Evolutionary conservation across 2,113 vertebrate genomes (phyloP), one percentile per base, ranked within the genome.

Genomic region (Harpagus bidentatus): DNA sequence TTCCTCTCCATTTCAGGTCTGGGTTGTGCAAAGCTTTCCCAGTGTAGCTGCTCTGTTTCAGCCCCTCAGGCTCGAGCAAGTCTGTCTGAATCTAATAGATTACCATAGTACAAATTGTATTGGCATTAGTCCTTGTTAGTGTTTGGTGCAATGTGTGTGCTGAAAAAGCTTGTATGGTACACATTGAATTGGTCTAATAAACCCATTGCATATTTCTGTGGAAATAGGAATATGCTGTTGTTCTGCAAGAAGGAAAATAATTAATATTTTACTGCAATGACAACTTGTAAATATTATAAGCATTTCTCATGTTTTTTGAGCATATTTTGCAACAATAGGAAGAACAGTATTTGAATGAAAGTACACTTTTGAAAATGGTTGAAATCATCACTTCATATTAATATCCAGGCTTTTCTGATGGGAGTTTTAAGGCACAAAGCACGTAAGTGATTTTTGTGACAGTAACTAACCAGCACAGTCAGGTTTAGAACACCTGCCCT

Each of bases 301-400:
- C 17, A 26, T 65, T 95, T 67, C 42, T 92, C 38, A 8, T 53
- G 16, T 29, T 34, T 88, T 85, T 61, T 53, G 25, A 78, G 67
- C 21, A 18, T 3, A 3, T 58, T 83, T 93, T 95, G 22, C 13
- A 91, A 45, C 55, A 59, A 58, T 45, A 55, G 50, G 50, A 93
- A 88, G 40, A 82, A 63, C 26, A 65, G 21, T 53, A 25, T 79
- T 85, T 92, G 50, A 93, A 71, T 77, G 23, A 80, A 96, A 95
- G 77, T 34, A 25, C 4, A 2, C 8, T 32, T 91, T 23, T 26
- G 52, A 82, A 83, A 31, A 63, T 63, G 47, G 63, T 48, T 53
- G 48, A 74, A 79, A 69, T 47, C 17, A 26, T 82, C 28, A 29
- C 19, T 26, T 6, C 10, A 17, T 47, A 8, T 48, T 85, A 34